Evolutionary conservation across 2,113 vertebrate genomes (phyloP), one percentile per base, ranked within the genome.

Genomic region (Triplophysa siluroides): DNA sequence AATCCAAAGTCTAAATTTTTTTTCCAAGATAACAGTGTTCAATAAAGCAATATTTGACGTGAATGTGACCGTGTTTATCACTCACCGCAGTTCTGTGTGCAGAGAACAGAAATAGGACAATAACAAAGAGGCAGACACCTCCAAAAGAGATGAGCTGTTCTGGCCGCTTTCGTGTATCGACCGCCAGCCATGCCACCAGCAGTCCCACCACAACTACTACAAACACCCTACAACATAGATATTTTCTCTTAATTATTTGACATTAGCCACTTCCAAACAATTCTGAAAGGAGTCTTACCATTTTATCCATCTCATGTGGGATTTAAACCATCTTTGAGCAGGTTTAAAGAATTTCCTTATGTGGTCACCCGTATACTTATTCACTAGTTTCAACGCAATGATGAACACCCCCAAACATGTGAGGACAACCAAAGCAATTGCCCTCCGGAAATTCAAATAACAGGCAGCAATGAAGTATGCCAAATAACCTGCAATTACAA

Each of bases 141-240:
- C 87, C 95, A 10, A 98, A 95, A 3, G 97, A 97, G 78, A 98
- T 91, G 24, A 99, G 90, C 87, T 97, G 96, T 83, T 96, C 89
- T 0, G 93, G 95, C 41, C 92, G 88, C 82, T 85, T 83, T 62
- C 89, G 82, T 0, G 94, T 96, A 86, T 99, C 97, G 70, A 98
- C 64, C 26, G 0, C 87, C 23, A 98, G 87, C 96, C 96, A 98
- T 0, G 85, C 2, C 13, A 95, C 79, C 68, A 99, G 87, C 67
- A 94, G 90, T 50, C 72, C 88, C 81, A 94, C 4, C 21, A 90
- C 89, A 1, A 86, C 70, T 1, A 90, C 0, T 1, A 90, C 90
- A n/a, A 98, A 90, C 54, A 92, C 78, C 94, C 98, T 99, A 86
- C 23, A 84, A 66, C n/a, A 74, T 47, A 83, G 33, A 38, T 38